A percentile compares a stretch with the other conserved stretches of the same genome.
Conservation (phyloP, 2,888 invertebrate species). For the Dicyrtomina minuta region DNA sequence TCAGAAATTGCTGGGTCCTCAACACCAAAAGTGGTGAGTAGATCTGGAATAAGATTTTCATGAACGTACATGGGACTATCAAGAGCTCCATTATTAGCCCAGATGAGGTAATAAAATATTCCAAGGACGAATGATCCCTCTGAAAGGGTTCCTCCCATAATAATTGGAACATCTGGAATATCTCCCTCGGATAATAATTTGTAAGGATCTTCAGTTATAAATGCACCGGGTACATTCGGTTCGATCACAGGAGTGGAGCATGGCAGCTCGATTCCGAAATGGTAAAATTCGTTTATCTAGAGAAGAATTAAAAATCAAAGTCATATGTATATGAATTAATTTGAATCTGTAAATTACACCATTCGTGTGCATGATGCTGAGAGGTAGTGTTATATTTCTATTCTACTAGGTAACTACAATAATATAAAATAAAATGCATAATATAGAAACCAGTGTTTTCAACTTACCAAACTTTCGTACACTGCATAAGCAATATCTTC, state of each 20-base stretch:
- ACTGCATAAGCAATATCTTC: slow-evolving; percentile 1
- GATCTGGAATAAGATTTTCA: slow-evolving; percentile 5
- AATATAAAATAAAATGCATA: too few relatives aligned
- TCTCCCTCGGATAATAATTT: neutral
- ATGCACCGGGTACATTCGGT: slow-evolving; percentile 26
- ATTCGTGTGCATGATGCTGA: too few relatives aligned
- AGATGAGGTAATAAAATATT: slow-evolving; percentile 12
- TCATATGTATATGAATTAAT: too few relatives aligned
- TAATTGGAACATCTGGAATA: slow-evolving; percentile 15
- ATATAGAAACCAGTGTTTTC: neutral
- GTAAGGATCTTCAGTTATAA: slow-evolving; percentile 20
- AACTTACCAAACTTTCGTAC: neutral
- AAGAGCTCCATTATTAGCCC: neutral
- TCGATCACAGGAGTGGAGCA: slow-evolving; percentile 11
- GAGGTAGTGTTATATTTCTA: too few relatives aligned
- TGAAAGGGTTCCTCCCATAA: neutral
- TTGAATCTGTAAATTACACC: too few relatives aligned
- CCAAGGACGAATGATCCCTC: slow-evolving; percentile 24
- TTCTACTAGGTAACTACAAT: too few relatives aligned
- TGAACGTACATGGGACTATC: slow-evolving; percentile 2
- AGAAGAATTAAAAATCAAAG: too few relatives aligned
- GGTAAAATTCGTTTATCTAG: too few relatives aligned
- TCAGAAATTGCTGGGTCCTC: neutral
- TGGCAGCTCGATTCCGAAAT: too few relatives aligned
- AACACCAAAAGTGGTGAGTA: neutral